Conservation (phyloP, 2,113 vertebrate genomes). For the Osmerus mordax region DNA sequence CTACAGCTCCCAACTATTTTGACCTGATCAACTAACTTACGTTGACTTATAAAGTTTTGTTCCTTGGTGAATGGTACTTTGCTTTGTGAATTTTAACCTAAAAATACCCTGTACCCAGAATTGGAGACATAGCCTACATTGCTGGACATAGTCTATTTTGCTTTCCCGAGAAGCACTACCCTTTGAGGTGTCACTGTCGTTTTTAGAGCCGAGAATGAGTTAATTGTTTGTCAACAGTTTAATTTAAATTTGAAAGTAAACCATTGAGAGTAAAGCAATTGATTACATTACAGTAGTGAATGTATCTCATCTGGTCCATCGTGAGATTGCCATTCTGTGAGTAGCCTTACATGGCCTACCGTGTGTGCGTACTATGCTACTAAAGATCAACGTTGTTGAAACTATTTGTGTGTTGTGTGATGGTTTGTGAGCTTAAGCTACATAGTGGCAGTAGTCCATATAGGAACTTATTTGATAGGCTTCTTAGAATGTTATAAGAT, state of each 20-base stretch:
- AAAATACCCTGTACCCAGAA: not conserved
- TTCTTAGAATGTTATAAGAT: too few species aligned
- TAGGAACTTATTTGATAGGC: too few species aligned
- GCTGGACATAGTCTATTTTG: not conserved
- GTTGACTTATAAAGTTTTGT: too few species aligned
- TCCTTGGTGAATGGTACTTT: not conserved
- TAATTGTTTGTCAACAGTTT: conserved; percentile 30
- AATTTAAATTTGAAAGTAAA: conserved; percentile 43
- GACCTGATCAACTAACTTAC: too few species aligned
- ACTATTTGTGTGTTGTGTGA: too few species aligned
- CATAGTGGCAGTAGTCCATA: too few species aligned
- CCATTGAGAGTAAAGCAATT: conserved; percentile 38
- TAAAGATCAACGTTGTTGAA: too few species aligned
- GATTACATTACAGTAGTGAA: conserved; percentile 51
- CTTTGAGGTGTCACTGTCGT: not conserved
- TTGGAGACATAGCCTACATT: too few species aligned
- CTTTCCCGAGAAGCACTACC: not conserved
- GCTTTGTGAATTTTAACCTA: not conserved
- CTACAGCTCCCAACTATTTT: too few species aligned
- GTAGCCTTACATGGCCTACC: not conserved
- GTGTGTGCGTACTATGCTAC: too few species aligned
- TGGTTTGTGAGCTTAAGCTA: too few species aligned
- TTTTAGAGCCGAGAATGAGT: not conserved
- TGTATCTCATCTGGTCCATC: not conserved
- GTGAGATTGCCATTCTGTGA: not conserved